Conservation (phyloP, 1,140 invertebrate genomes). For the Telenomus remus region DNA sequence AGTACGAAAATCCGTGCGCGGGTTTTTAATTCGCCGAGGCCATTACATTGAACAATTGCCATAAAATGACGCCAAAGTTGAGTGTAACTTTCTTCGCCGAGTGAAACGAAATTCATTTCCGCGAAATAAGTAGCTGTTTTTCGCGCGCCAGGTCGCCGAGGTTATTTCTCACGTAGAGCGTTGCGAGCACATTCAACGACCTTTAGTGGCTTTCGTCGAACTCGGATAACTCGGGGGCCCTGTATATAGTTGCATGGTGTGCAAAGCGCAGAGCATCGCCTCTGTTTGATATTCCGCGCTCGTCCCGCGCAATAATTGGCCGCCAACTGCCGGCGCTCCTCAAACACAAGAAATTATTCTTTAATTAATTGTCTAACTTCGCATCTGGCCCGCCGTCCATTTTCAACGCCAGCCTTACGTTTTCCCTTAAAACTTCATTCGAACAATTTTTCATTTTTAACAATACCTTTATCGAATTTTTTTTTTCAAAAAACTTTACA, state of each 20-base stretch:
- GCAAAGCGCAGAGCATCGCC: too few species aligned
- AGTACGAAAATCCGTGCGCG: too few species aligned
- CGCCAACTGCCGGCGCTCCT: slow-evolving; percentile 72
- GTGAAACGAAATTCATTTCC: slow-evolving; percentile 37
- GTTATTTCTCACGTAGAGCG: slow-evolving; percentile 49
- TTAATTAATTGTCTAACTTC: slow-evolving; percentile 76
- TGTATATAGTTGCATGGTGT: too few species aligned
- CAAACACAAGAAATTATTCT: slow-evolving; percentile 76
- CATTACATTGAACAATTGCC: not conserved
- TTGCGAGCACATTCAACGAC: slow-evolving; percentile 46
- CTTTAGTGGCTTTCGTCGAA: slow-evolving; percentile 62
- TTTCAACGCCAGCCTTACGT: slow-evolving; percentile 21
- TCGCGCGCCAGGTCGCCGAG: slow-evolving; percentile 39
- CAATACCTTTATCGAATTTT: too few species aligned
- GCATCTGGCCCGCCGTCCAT: slow-evolving; percentile 57
- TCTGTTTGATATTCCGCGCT: slow-evolving; percentile 73
- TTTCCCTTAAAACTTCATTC: slow-evolving; percentile 22
- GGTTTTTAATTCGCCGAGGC: too few species aligned
- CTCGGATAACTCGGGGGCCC: slow-evolving; percentile 31
- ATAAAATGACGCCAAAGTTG: slow-evolving; percentile 5
- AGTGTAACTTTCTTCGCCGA: slow-evolving; percentile 1
- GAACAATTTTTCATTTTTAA: too few species aligned
- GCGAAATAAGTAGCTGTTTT: slow-evolving; percentile 36
- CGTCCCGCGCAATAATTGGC: slow-evolving; percentile 73
- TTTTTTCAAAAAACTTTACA: too few species aligned